phyloP scores from a whole-genome alignment of 2,113 vertebrate species.

The Phaethornis superciliosus region DNA sequence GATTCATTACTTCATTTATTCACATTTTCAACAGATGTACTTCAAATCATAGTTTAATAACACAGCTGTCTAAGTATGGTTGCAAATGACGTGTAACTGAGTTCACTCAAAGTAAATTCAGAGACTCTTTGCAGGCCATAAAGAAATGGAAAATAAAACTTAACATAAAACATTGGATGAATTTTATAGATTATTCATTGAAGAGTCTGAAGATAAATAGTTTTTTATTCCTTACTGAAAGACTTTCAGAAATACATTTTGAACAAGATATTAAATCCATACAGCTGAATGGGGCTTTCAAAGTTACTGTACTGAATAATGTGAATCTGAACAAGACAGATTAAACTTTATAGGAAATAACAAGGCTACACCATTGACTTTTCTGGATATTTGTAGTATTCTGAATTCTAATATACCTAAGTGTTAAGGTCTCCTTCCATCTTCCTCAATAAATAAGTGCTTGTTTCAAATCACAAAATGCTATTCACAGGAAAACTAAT shows the following conservation, averaged over 20 bases:
- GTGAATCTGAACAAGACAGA: background rate
- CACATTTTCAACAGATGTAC: background rate
- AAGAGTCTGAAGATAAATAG: background rate
- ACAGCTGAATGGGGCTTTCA: background rate
- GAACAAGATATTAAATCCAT: background rate
- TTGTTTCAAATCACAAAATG: background rate
- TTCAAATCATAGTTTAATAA: background rate
- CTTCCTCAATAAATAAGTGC: background rate
- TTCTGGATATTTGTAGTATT: background rate
- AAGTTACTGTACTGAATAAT: background rate
- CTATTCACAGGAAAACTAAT: background rate
- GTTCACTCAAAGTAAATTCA: background rate
- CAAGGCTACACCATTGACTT: background rate
- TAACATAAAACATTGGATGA: background rate
- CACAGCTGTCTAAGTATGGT: accelerated
- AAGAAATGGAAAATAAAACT: background rate
- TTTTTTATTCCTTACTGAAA: background rate
- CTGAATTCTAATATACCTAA: background rate
- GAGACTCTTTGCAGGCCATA: background rate
- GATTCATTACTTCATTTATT: background rate
- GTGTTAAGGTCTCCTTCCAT: background rate
- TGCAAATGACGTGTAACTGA: background rate
- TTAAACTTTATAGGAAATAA: background rate
- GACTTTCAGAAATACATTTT: background rate
- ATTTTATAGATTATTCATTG: background rate